phyloP scores from a whole-genome alignment of 2,113 vertebrate genomes.

The Coracopsis vasa region DNA sequence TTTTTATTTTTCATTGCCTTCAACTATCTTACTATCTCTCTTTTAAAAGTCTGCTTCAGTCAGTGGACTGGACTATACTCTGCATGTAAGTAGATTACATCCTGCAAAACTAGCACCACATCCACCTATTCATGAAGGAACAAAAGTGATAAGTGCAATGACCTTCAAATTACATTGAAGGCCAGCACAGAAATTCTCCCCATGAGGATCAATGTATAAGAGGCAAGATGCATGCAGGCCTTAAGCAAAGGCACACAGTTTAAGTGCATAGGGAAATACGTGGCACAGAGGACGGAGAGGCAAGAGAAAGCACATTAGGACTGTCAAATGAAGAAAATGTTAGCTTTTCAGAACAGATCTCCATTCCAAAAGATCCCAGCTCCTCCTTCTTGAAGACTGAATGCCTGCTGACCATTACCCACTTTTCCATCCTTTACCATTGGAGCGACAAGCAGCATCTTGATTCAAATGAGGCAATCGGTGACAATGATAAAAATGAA shows the following conservation, averaged over 20 bases:
- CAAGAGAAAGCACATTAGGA: not conserved
- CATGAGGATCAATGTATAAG: not conserved
- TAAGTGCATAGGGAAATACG: not conserved
- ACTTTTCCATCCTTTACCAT: not conserved
- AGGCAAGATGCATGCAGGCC: not conserved
- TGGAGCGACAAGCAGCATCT: not conserved
- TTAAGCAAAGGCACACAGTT: not conserved
- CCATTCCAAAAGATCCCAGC: not conserved
- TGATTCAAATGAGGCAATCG: not conserved
- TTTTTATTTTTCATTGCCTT: not conserved
- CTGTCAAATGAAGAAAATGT: not conserved
- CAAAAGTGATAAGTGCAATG: not conserved
- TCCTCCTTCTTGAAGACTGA: not conserved
- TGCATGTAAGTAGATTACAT: accelerated
- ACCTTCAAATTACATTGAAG: not conserved
- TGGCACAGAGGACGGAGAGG: not conserved
- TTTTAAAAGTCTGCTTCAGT: not conserved
- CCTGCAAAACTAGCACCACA: not conserved
- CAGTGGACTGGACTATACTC: not conserved
- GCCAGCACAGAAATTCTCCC: not conserved
- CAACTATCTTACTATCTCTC: not conserved
- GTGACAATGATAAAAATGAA: not conserved
- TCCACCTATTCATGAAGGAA: not conserved
- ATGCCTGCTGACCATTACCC: not conserved
- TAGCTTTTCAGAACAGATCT: not conserved